Base-by-base conservation (phyloP, 2,113 vertebrate species). In the Plestiodon gilberti region DNA sequence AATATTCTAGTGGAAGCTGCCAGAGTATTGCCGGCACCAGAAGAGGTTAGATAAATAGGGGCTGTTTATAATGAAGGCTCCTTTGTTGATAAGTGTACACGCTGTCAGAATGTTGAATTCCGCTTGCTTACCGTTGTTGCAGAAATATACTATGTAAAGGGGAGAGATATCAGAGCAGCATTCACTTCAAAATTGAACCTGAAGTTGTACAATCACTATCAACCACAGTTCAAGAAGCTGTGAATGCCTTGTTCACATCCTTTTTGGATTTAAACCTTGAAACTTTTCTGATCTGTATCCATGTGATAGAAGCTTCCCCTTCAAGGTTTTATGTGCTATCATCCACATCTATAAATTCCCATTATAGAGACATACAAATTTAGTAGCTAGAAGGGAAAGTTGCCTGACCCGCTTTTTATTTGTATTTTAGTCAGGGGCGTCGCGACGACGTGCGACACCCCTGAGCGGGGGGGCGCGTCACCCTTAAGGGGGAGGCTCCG, bases 81-180 rank as follows among this genome's bases (percentile, higher is more conserved):
- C 13, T 90, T 85, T 83, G 33, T 14, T 88, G 88, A 87, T 92
- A 92, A 85, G 70, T 86, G 78, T 10, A 81, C 43, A 85, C 86
- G 35, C 4, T 88, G 65, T 83, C 74, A 74, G 84, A 92, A 88
- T 81, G 25, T 57, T 73, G 71, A 87, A 78, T 87, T 70, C 43
- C 84, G 0, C 35, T 86, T 84, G 6, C 30, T 93, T 85, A 28
- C 67, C 35, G 43, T 89, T 83, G 30, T 77, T 85, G 82, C 9
- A 82, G n/a, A 74, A 89, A 55, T 55, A 38, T 89, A 43, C 15
- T 65, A 23, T 28, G 62, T 33, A 80, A 89, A 87, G 40, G 2
- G 83, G 57, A 78, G 64, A 90, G 64, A 90, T 73, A 92, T 25
- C 28, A 86, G 78, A 0, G 1, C 1, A 2, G 10, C 33, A 87